Percentiles rank a stretch among this genome's conserved stretches.
Conservation (phyloP, 92 coral and sea anemone species). For the Phenganax stokvisi region DNA sequence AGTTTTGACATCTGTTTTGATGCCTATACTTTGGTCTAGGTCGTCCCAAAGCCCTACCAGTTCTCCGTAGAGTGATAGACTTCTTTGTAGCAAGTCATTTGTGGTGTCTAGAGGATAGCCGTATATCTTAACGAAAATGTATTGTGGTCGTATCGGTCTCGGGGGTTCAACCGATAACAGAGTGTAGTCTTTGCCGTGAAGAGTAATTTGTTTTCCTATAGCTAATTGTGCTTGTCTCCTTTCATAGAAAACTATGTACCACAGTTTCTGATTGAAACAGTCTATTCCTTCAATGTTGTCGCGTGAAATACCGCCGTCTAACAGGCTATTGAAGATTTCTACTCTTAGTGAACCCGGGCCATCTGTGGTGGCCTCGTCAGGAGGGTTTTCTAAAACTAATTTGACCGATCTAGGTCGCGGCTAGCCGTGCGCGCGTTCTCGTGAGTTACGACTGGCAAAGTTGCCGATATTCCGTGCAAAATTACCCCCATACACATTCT, state of each 20-base stretch:
- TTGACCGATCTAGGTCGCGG: background rate
- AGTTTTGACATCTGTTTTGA: background rate
- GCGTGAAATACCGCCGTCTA: background rate
- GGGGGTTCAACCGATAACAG: background rate
- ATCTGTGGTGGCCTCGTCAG: slow-evolving; percentile 13
- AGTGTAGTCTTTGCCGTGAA: background rate
- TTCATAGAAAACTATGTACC: background rate
- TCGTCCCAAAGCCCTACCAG: background rate
- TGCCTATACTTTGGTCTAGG: background rate
- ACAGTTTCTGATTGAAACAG: background rate
- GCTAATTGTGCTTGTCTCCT: no score
- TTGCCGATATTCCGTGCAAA: no score
- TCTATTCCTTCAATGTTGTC: background rate
- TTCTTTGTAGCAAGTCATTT: background rate
- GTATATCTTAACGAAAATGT: background rate
- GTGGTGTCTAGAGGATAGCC: background rate
- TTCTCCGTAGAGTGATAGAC: background rate
- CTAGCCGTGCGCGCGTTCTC: background rate
- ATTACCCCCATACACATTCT: no score
- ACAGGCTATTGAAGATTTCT: background rate
- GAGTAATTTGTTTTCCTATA: background rate
- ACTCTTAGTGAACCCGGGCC: background rate
- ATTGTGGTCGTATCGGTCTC: background rate
- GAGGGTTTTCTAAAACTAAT: background rate
- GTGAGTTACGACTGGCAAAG: no score